Conservation (phyloP, 2,888 invertebrate genomes). For the Blastobasis lacticolella region DNA sequence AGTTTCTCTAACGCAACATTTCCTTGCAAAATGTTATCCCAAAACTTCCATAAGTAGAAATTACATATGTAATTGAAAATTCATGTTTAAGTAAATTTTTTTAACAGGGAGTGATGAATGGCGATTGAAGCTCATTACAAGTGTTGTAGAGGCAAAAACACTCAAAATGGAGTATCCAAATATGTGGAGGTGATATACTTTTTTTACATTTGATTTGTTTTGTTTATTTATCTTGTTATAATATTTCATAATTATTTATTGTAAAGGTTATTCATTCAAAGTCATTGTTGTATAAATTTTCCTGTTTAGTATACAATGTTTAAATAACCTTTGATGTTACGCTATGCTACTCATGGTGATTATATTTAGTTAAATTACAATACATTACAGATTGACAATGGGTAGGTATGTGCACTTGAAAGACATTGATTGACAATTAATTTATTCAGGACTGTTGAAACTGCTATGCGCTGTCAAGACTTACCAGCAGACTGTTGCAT, state of each 20-base stretch:
- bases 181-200: slow-evolving; percentile 51
- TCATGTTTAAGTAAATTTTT: slow-evolving; percentile 8
- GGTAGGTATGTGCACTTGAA: too few relatives aligned
- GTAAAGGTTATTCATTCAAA: neutral
- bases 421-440: too few relatives aligned
- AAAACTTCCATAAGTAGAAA: too few relatives aligned
- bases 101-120: slow-evolving; percentile 58
- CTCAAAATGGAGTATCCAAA: slow-evolving; percentile 40
- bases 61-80: too few relatives aligned
- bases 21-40: too few relatives aligned
- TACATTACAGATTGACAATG: too few relatives aligned
- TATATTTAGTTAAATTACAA: too few relatives aligned
- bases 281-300: too few relatives aligned
- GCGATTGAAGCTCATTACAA: slow-evolving; percentile 54
- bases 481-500: slow-evolving; percentile 59
- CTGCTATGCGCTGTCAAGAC: slow-evolving; percentile 45
- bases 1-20: too few relatives aligned
- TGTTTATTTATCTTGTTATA: too few relatives aligned
- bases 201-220: too few relatives aligned
- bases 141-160: slow-evolving; percentile 44
- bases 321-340: neutral
- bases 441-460: slow-evolving; percentile 51
- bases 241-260: neutral
- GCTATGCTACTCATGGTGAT: too few relatives aligned
- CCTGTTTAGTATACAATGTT: neutral